phyloP scores from a whole-genome alignment of 2,113 vertebrate species.

The Pyxicephalus adspersus region DNA sequence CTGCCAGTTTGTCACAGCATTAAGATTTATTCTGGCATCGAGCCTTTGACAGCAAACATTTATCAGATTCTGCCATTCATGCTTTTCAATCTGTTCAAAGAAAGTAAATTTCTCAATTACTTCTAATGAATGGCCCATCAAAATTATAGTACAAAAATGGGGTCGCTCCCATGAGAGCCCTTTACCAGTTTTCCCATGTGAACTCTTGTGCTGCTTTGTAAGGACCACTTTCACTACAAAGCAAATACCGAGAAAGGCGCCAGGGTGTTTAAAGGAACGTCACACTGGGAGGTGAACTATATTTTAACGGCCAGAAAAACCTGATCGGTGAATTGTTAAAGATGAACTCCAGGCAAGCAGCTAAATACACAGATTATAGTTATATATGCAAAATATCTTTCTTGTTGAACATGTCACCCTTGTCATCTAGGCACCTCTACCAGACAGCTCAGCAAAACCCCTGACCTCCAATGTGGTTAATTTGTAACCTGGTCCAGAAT shows the following conservation, averaged over 20 bases:
- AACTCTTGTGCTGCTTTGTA: slow-evolving; percentile 12
- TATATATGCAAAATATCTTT: no score
- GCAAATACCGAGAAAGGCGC: not conserved
- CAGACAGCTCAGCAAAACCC: no score
- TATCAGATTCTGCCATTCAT: slow-evolving; percentile 68
- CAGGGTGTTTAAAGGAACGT: not conserved
- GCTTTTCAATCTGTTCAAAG: slow-evolving; percentile 60
- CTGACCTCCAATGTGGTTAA: no score
- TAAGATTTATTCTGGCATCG: slow-evolving; percentile 67
- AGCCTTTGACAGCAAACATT: slow-evolving; percentile 66
- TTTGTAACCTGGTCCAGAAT: no score
- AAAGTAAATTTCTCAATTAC: slow-evolving; percentile 42
- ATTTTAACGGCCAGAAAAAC: not conserved
- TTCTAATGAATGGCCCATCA: slow-evolving; percentile 30
- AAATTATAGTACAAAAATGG: not conserved
- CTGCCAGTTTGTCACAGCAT: slow-evolving; percentile 59
- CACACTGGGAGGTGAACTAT: not conserved
- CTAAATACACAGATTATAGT: no score
- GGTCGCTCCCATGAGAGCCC: slow-evolving; percentile 13
- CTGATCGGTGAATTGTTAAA: not conserved
- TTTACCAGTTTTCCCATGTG: slow-evolving; percentile 19
- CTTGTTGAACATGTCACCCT: no score
- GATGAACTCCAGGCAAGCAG: no score
- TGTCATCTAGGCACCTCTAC: no score
- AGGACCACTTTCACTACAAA: not conserved